Evolutionary conservation across 2,113 vertebrate genomes (phyloP).

Genomic region (Camelus bactrianus): DNA sequence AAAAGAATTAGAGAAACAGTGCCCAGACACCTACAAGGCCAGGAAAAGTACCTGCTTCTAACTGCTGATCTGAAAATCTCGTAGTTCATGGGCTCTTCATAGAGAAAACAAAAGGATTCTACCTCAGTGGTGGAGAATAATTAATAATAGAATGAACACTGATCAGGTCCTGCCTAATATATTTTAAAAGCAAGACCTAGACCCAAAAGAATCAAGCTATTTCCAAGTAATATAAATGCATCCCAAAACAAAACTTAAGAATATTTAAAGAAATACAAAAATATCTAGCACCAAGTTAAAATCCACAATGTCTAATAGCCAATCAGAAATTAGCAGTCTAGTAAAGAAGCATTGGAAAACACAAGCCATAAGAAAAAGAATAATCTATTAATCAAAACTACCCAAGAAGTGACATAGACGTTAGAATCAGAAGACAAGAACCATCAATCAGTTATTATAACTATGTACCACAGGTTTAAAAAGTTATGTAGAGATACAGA

Average conservation of each 20-base stretch:
- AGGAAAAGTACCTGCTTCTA: neutral
- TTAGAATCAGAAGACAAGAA: neutral
- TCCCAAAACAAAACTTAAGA: too few species aligned
- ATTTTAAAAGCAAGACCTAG: neutral
- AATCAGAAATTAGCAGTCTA: neutral
- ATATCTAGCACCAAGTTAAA: neutral
- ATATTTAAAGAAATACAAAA: too few species aligned
- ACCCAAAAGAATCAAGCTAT: neutral
- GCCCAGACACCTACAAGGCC: neutral
- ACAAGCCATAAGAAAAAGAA: neutral
- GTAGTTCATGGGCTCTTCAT: neutral
- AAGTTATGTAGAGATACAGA: neutral
- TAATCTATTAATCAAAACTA: neutral
- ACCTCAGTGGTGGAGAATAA: neutral
- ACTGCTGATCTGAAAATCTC: neutral
- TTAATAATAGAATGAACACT: neutral
- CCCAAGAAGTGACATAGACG: neutral
- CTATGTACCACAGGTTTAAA: neutral
- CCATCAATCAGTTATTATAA: neutral
- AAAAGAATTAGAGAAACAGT: neutral
- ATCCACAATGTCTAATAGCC: neutral
- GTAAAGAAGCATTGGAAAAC: neutral
- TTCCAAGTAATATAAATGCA: too few species aligned
- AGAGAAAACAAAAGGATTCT: neutral
- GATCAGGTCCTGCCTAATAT: neutral